Percentiles rank a stretch among this genome's conserved stretches.
Evolutionary conservation across 2,888 invertebrate species (phyloP).

Genomic region (Mesorhabditis belari): DNA sequence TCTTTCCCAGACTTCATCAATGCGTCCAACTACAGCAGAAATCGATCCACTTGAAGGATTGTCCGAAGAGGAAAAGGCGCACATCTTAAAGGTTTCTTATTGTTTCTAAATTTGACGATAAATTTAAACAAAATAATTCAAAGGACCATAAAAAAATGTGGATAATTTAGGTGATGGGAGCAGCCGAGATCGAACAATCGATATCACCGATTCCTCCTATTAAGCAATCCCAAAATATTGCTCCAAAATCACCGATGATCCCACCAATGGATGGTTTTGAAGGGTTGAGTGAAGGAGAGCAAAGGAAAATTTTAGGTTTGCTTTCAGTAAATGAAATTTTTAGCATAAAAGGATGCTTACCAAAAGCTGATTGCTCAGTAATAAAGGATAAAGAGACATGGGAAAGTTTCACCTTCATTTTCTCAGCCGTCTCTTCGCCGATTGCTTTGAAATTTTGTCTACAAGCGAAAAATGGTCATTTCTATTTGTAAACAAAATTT

Average conservation of each 20-base stretch:
- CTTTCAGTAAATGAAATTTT: no score
- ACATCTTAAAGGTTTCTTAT: conserved; percentile 64
- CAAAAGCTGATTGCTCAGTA: no score
- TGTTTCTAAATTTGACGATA: no score
- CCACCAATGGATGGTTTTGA: background rate
- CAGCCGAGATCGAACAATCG: background rate
- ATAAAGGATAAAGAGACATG: no score
- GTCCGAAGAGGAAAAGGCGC: conserved; percentile 62
- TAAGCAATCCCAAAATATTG: no score
- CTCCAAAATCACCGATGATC: no score
- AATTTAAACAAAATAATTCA: no score
- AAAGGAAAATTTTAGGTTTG: conserved; percentile 3
- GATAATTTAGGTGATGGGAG: background rate
- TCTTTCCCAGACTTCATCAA: background rate
- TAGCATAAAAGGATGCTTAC: no score
- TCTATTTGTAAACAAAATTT: no score
- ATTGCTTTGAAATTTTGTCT: background rate
- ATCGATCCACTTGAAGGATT: conserved; percentile 49
- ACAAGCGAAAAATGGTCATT: no score
- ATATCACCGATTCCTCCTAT: background rate
- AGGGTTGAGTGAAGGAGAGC: conserved; percentile 5
- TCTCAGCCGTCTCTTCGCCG: background rate
- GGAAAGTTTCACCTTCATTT: no score
- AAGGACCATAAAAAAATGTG: background rate
- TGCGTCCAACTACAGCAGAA: background rate